Percentiles rank a stretch among this genome's conserved stretches.
These are phyloP conservation scores for Petrocephalus sullivani DNA, from an alignment of 2,797 vertebrate species.

Conservation along the genomic window DNA sequence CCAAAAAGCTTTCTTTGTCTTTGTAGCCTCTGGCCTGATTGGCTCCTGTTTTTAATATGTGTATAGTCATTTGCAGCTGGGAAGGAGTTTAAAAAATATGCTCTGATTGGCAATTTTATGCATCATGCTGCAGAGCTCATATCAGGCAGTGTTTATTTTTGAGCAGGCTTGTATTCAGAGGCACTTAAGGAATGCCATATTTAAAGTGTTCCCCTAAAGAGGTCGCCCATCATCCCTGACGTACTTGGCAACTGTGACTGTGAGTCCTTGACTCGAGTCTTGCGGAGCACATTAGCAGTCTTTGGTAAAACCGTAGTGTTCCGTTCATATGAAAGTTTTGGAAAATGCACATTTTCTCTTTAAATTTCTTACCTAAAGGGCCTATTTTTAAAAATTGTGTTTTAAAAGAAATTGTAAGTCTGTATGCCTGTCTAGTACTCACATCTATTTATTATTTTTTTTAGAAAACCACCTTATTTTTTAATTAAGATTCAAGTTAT, in stretches of 20 bases:
- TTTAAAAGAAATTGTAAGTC: not conserved
- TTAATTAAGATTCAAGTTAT: not conserved
- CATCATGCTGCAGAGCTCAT: not conserved
- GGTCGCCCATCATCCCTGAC: not conserved
- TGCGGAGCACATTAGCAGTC: not conserved
- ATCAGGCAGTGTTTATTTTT: not conserved
- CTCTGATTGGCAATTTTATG: not conserved
- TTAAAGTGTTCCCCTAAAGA: not conserved
- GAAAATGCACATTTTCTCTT: not conserved
- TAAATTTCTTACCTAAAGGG: not conserved
- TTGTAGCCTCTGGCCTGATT: not conserved
- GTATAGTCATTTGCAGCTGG: constrained; percentile 2
- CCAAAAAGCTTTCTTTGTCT: constrained; percentile 7
- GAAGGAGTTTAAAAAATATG: not conserved
- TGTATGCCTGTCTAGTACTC: not conserved
- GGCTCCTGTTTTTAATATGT: constrained; percentile 16
- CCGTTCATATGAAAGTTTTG: not conserved
- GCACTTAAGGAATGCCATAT: not conserved
- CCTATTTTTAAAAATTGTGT: not conserved
- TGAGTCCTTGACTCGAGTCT: not conserved
- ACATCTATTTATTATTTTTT: not conserved
- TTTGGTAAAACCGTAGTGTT: not conserved
- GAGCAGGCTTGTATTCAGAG: not conserved
- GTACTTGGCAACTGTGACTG: not conserved
- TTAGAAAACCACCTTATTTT: not conserved